A percentile compares a stretch with the other conserved stretches of the same genome.
phyloP scores from a whole-genome alignment of 2,888 invertebrate genomes.

The Rotaria socialis region DNA sequence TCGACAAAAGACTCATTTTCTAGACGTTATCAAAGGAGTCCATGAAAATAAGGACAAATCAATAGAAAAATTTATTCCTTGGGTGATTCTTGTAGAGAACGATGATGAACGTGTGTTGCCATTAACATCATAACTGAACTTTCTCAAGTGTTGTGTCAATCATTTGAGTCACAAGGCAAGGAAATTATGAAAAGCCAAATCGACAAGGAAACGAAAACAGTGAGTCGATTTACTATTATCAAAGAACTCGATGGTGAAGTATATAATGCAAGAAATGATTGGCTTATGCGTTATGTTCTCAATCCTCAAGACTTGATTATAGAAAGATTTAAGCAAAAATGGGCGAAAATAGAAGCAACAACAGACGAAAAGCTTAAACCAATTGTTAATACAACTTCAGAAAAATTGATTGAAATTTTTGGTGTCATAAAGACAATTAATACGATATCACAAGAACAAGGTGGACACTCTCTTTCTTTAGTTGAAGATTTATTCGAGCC shows the following conservation, averaged over 20 bases:
- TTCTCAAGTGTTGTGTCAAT: background rate
- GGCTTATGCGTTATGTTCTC: background rate
- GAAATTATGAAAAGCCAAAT: background rate
- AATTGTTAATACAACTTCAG: background rate
- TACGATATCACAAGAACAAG: background rate
- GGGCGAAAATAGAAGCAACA: background rate
- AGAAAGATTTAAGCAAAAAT: background rate
- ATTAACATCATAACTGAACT: background rate
- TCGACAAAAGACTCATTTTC: background rate
- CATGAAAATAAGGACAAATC: background rate
- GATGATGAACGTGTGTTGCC: background rate
- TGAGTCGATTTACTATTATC: background rate
- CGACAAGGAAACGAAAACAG: background rate
- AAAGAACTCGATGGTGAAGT: background rate
- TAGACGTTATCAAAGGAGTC: background rate
- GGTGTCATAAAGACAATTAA: background rate
- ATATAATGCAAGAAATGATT: background rate
- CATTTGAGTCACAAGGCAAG: background rate
- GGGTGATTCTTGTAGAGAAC: background rate
- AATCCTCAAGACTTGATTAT: background rate
- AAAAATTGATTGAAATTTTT: background rate
- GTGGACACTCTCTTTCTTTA: background rate
- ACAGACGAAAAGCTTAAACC: background rate
- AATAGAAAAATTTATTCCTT: background rate
- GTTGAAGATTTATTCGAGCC: background rate